A percentile compares a stretch with the other conserved stretches of the same genome.
These are phyloP conservation scores for Drosophila funebris DNA, from an alignment of 1,140 invertebrate genomes.

Conservation along the genomic window DNA sequence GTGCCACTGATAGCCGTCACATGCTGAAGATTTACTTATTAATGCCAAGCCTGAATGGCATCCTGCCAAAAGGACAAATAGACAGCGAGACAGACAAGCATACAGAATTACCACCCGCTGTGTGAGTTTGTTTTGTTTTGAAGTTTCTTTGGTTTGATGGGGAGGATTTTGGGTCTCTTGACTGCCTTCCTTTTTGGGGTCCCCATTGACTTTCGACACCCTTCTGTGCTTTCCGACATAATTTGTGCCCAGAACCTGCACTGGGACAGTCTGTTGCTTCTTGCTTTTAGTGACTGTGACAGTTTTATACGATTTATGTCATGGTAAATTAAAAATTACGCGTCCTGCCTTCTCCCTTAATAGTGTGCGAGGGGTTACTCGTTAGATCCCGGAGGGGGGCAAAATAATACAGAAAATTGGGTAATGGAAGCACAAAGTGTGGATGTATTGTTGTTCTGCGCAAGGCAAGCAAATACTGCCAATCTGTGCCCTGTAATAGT, in stretches of 20 bases:
- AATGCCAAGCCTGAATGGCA: constrained; percentile 66
- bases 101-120: constrained; percentile 32
- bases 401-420: constrained; percentile 33
- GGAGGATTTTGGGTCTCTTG: constrained; percentile 9
- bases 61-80: constrained; percentile 50
- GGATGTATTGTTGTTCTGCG: too few species aligned
- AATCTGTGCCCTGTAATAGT: constrained; percentile 34
- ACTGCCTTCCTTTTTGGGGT: neutral
- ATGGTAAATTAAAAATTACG: constrained; percentile 81
- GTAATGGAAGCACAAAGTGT: constrained; percentile 17
- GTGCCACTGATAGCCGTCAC: constrained; percentile 80
- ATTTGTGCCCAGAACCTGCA: constrained; percentile 56
- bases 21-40: constrained; percentile 80
- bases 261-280: constrained; percentile 65
- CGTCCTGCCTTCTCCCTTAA: constrained; percentile 43
- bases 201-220: constrained; percentile 72
- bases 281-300: constrained; percentile 80
- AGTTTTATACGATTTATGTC: constrained; percentile 82
- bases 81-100: neutral
- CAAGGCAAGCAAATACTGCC: constrained; percentile 29
- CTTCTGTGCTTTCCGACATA: constrained; percentile 69
- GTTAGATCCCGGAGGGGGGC: neutral
- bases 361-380: constrained; percentile 21
- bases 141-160: constrained; percentile 41
- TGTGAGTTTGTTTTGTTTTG: constrained; percentile 58